These are phyloP conservation scores for Psittacula derbiana DNA, from an alignment of 2,797 vertebrate species.

Conservation along the genomic window DNA sequence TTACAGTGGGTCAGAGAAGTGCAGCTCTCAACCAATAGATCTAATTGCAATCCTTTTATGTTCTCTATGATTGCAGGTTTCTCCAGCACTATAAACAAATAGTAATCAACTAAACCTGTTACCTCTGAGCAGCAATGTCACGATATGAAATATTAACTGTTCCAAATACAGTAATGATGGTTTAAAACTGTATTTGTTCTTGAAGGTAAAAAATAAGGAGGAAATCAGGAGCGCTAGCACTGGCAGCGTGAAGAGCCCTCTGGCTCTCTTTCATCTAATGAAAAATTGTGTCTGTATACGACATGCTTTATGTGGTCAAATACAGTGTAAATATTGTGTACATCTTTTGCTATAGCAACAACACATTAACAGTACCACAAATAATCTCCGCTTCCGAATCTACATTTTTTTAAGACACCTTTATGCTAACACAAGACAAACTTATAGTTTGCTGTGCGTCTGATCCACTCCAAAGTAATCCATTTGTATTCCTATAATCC, in stretches of 20 bases:
- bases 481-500: slow-evolving; percentile 76
- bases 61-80: slow-evolving; percentile 91
- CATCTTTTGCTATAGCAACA: slow-evolving; percentile 74
- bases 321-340: slow-evolving; percentile 78
- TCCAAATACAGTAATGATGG: slow-evolving; percentile 82
- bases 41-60: slow-evolving; percentile 91
- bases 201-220: slow-evolving; percentile 74
- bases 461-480: slow-evolving; percentile 75
- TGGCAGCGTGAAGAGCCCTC: slow-evolving; percentile 70
- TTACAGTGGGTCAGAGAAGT: slow-evolving; percentile 86
- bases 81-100: slow-evolving; percentile 88
- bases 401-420: slow-evolving; percentile 76
- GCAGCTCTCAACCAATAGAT: slow-evolving; percentile 88
- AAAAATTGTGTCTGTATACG: slow-evolving; percentile 74
- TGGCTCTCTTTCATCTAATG: slow-evolving; percentile 74
- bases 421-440: slow-evolving; percentile 74
- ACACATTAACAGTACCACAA: slow-evolving; percentile 72
- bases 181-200: slow-evolving; percentile 79
- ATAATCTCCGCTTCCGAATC: slow-evolving; percentile 73
- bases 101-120: slow-evolving; percentile 88
- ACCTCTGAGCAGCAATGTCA: slow-evolving; percentile 82
- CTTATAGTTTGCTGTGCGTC: slow-evolving; percentile 61
- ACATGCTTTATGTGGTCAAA: slow-evolving; percentile 80
- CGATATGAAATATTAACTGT: slow-evolving; percentile 83
- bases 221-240: slow-evolving; percentile 64